Conservation (phyloP, 2,113 vertebrate species). For the Caranx ignobilis region DNA sequence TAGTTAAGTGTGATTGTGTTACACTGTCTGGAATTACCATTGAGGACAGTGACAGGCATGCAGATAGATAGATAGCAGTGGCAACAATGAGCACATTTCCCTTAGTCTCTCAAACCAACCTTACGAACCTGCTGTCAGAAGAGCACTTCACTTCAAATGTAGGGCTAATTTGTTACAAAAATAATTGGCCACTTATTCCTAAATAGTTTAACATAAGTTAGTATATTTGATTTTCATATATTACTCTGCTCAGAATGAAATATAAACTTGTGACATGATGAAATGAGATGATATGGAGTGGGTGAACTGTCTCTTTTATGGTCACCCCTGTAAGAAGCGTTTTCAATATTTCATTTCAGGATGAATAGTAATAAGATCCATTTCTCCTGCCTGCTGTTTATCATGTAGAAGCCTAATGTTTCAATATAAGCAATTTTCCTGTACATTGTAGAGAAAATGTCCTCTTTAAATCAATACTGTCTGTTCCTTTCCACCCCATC, state of each 20-base stretch:
- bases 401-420: slow-evolving; percentile 24
- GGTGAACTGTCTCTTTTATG: slow-evolving; percentile 16
- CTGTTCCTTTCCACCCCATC: slow-evolving; percentile 31
- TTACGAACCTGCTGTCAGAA: slow-evolving; percentile 20
- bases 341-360: slow-evolving; percentile 35
- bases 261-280: slow-evolving; percentile 38
- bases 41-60: slow-evolving; percentile 56
- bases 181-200: slow-evolving; percentile 40
- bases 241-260: background rate
- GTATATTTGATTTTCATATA: slow-evolving; percentile 37
- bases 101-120: slow-evolving; percentile 3
- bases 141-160: slow-evolving; percentile 19
- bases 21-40: slow-evolving; percentile 69
- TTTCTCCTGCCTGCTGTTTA: slow-evolving; percentile 35
- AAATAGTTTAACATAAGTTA: slow-evolving; percentile 20
- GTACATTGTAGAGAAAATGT: slow-evolving; percentile 32
- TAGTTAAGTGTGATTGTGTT: slow-evolving; percentile 70
- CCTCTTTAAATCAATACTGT: slow-evolving; percentile 33
- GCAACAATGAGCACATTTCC: slow-evolving; percentile 21
- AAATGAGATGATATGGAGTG: slow-evolving; percentile 15
- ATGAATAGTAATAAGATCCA: slow-evolving; percentile 39
- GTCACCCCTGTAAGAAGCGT: slow-evolving; percentile 16
- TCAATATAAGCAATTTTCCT: slow-evolving; percentile 39
- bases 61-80: slow-evolving; percentile 43
- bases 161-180: slow-evolving; percentile 17